Conservation (phyloP, 2,888 invertebrate species). For the Drosophila engyochracea region DNA sequence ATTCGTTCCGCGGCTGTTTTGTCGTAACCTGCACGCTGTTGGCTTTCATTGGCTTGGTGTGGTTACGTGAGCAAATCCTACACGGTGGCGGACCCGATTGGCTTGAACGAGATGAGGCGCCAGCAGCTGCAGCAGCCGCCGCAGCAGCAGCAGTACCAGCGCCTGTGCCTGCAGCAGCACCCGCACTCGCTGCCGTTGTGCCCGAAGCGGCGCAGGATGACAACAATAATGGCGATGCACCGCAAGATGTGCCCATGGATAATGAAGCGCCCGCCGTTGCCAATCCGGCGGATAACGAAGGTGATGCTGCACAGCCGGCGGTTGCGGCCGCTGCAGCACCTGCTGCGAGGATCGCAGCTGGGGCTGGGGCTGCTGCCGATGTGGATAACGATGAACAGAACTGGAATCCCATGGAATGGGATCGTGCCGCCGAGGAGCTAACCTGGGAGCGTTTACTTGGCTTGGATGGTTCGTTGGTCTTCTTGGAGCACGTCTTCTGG, state of each 20-base stretch:
- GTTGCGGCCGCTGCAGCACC: constrained; percentile 87
- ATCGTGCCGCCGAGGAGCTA: constrained; percentile 97
- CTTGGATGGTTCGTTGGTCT: constrained; percentile 97
- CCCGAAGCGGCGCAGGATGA: constrained; percentile 83
- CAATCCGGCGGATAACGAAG: constrained; percentile 85
- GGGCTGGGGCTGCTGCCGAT: constrained; percentile 85
- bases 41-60: constrained; percentile 98
- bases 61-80: constrained; percentile 98
- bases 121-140: constrained; percentile 73
- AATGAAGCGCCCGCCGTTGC: constrained; percentile 86
- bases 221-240: constrained; percentile 80
- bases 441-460: constrained; percentile 99
- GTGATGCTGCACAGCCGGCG: constrained; percentile 85
- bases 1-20: constrained; percentile 98
- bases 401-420: constrained; percentile 99
- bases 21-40: constrained; percentile 98
- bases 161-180: constrained; percentile 72
- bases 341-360: constrained; percentile 86
- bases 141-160: constrained; percentile 41
- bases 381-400: constrained; percentile 87
- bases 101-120: constrained; percentile 90
- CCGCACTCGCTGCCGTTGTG: constrained; percentile 68
- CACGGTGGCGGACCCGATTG: constrained; percentile 99
- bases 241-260: constrained; percentile 83
- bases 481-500: constrained; percentile 99